Conservation (phyloP, 2,797 vertebrate genomes). For the Gambusia yucatana region DNA sequence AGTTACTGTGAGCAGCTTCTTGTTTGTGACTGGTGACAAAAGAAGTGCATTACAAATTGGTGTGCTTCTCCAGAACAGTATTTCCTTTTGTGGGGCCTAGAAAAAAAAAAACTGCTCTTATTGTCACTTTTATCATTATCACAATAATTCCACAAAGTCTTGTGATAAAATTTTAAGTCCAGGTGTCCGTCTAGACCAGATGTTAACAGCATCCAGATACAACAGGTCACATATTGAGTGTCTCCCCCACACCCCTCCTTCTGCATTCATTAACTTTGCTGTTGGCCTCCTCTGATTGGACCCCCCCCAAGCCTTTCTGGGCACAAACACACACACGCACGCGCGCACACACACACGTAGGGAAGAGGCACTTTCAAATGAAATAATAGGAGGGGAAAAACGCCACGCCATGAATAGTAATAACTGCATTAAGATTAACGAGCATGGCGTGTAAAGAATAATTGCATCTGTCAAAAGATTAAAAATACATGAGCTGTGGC, state of each 20-base stretch:
- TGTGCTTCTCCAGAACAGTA: no score
- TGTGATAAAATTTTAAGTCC: no score
- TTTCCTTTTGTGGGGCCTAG: no score
- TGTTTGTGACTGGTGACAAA: no score
- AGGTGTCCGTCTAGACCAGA: conserved; percentile 41
- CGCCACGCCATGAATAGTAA: conserved; percentile 80
- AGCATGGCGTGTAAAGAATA: conserved; percentile 81
- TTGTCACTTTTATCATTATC: no score
- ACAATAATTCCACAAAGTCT: no score
- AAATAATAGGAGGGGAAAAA: conserved; percentile 71
- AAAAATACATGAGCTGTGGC: conserved; percentile 81
- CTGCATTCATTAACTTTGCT: conserved; percentile 65
- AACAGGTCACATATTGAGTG: conserved; percentile 73
- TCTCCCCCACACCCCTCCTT: conserved; percentile 20
- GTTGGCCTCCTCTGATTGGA: conserved; percentile 68
- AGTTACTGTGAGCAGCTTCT: no score
- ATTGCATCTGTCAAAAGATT: conserved; percentile 83
- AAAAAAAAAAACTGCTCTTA: no score
- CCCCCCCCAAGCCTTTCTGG: conserved; percentile 44
- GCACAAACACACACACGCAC: conserved; percentile 29
- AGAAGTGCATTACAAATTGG: no score
- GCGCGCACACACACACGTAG: conserved; percentile 25
- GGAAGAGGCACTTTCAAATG: conserved; percentile 63
- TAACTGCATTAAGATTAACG: conserved; percentile 85
- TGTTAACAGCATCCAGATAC: conserved; percentile 65